Evolutionary conservation across 2,888 invertebrate genomes (phyloP).

Genomic region (Rhabditoides inermis): DNA sequence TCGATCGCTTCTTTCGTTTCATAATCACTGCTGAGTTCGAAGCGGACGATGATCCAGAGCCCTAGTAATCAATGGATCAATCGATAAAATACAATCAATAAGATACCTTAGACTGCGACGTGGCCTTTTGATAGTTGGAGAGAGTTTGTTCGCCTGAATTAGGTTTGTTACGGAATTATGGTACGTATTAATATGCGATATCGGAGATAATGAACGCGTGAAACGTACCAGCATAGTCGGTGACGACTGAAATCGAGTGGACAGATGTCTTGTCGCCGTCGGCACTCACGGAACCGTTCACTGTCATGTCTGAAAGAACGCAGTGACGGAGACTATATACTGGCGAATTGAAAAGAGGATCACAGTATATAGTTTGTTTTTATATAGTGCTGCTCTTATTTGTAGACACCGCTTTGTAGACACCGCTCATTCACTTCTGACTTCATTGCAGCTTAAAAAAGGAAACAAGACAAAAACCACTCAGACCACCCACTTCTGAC

Average conservation of each 20-base stretch:
- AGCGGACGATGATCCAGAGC: slow-evolving; percentile 19
- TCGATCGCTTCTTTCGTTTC: slow-evolving; percentile 19
- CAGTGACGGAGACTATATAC: not conserved
- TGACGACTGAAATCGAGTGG: slow-evolving; percentile 22
- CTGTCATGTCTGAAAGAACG: slow-evolving; percentile 14
- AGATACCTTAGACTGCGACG: slow-evolving; percentile 18
- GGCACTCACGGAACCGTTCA: slow-evolving; percentile 20
- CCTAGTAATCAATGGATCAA: too few relatives aligned
- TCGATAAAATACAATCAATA: too few relatives aligned
- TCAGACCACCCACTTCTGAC: too few relatives aligned
- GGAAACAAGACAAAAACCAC: too few relatives aligned
- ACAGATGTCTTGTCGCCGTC: slow-evolving; percentile 24
- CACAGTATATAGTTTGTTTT: not conserved
- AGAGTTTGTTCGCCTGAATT: slow-evolving; percentile 23
- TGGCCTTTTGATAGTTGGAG: slow-evolving; percentile 24
- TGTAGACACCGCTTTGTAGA: slow-evolving; percentile 11
- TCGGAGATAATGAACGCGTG: not conserved
- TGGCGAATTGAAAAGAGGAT: not conserved
- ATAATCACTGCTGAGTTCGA: slow-evolving; percentile 18
- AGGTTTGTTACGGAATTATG: not conserved
- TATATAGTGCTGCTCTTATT: slow-evolving; percentile 3
- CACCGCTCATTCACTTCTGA: too few relatives aligned
- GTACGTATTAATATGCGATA: not conserved
- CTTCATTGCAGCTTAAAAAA: too few relatives aligned
- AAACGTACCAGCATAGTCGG: slow-evolving; percentile 17